phyloP scores from a whole-genome alignment of 2,888 invertebrate species.

The Crocallis elinguaria region DNA sequence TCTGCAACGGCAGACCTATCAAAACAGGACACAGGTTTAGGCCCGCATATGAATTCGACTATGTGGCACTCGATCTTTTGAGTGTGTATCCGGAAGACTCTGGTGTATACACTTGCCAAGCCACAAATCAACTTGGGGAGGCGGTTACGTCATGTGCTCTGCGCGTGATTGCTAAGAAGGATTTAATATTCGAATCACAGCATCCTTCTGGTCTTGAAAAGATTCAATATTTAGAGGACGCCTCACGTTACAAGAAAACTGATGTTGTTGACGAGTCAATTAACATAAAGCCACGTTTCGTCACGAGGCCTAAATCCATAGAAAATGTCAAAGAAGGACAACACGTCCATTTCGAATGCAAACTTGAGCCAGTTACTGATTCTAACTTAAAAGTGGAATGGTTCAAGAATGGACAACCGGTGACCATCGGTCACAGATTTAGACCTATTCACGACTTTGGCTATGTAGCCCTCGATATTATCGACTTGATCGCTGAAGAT shows the following conservation, averaged over 20 bases:
- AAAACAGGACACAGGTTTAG: conserved; percentile 97
- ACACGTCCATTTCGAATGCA: conserved; percentile 98
- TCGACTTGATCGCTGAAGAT: conserved; percentile 98
- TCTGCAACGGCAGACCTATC: conserved; percentile 96
- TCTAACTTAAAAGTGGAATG: conserved; percentile 98
- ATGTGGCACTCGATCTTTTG: conserved; percentile 97
- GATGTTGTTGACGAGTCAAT: conserved; percentile 93
- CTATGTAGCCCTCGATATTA: conserved; percentile 98
- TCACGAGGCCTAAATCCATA: conserved; percentile 94
- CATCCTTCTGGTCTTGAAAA: conserved; percentile 96
- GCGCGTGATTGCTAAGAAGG: conserved; percentile 94
- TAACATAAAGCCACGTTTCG: conserved; percentile 92
- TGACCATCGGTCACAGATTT: conserved; percentile 97
- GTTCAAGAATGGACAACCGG: conserved; percentile 97
- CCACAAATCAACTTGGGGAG: conserved; percentile 97
- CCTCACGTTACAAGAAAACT: conserved; percentile 92
- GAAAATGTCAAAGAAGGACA: conserved; percentile 94
- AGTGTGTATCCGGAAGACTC: conserved; percentile 99
- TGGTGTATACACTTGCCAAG: conserved; percentile 97
- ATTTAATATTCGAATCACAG: conserved; percentile 94
- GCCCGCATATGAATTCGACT: conserved; percentile 98
- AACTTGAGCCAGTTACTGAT: conserved; percentile 98
- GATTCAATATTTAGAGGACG: conserved; percentile 95
- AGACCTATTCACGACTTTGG: conserved; percentile 99
- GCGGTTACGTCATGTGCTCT: conserved; percentile 97